Conservation (phyloP, 2,888 invertebrate species). For the Drosophila rellima region DNA sequence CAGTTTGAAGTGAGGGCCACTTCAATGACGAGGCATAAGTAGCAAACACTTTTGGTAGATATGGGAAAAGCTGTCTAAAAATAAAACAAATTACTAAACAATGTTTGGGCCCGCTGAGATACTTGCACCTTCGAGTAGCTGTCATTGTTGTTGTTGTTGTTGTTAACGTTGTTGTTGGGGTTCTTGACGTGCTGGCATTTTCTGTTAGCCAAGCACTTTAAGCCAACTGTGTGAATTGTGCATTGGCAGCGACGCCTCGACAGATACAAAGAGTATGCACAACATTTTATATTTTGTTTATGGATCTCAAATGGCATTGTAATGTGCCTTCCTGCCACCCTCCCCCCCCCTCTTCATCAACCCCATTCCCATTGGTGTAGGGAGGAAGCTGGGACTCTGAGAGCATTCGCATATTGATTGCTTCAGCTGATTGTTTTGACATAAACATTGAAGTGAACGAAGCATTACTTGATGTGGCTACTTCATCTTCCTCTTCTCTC, state of each 20-base stretch:
- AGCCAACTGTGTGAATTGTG: slow-evolving; percentile 68
- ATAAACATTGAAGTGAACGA: slow-evolving; percentile 35
- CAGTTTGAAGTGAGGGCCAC: slow-evolving; percentile 48
- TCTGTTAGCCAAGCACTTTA: slow-evolving; percentile 69
- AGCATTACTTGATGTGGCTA: slow-evolving; percentile 6
- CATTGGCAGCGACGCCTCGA: slow-evolving; percentile 45
- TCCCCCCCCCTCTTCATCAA: too few species aligned
- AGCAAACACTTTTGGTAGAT: slow-evolving; percentile 62
- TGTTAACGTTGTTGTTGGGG: slow-evolving; percentile 9
- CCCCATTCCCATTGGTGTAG: not conserved
- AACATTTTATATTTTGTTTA: slow-evolving; percentile 70
- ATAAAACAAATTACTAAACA: slow-evolving; percentile 82
- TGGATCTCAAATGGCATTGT: slow-evolving; percentile 68
- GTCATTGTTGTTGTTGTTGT: slow-evolving; percentile 34
- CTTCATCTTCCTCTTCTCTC: not conserved
- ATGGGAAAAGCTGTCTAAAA: slow-evolving; percentile 73
- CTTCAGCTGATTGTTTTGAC: slow-evolving; percentile 58
- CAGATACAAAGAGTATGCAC: slow-evolving; percentile 24
- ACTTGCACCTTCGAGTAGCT: slow-evolving; percentile 52
- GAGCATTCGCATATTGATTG: slow-evolving; percentile 64
- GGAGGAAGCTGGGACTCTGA: not conserved
- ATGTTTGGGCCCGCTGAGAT: slow-evolving; percentile 58
- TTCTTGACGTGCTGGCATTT: slow-evolving; percentile 71
- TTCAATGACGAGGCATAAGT: slow-evolving; percentile 79
- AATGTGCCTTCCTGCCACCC: slow-evolving; percentile 22